Conservation (phyloP, 2,113 vertebrate genomes). For the Sporophila hypoxantha region DNA sequence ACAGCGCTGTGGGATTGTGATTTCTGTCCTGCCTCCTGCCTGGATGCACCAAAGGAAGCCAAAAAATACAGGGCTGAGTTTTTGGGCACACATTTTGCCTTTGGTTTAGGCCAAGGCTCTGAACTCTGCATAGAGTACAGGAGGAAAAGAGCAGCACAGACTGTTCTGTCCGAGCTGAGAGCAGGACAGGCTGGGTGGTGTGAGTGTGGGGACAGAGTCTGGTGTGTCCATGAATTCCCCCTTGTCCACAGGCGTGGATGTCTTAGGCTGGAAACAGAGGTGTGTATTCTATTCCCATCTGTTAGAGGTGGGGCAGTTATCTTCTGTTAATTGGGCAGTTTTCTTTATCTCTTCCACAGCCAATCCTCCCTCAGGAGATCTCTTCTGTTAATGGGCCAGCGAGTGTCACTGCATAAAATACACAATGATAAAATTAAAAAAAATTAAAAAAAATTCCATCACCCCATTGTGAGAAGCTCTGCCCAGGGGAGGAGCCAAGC, state of each 20-base stretch:
- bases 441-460: too few relatives aligned
- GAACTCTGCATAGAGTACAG: neutral
- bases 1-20: accelerated
- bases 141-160: neutral
- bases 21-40: neutral
- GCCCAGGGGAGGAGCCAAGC: neutral
- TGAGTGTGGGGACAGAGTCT: neutral
- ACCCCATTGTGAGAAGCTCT: too few relatives aligned
- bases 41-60: neutral
- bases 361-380: neutral
- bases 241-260: neutral
- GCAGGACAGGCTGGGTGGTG: neutral
- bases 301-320: neutral
- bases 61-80: neutral
- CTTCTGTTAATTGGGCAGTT: neutral
- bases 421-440: neutral
- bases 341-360: neutral
- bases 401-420: too few relatives aligned
- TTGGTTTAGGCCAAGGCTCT: neutral
- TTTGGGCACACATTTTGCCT: neutral
- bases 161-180: neutral
- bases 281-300: neutral
- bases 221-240: neutral
- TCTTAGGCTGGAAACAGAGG: neutral
- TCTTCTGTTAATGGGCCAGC: neutral